Percentiles rank a stretch among this genome's conserved stretches.
phyloP scores from a whole-genome alignment of 2,797 vertebrate species.

The Dermochelys coriacea region DNA sequence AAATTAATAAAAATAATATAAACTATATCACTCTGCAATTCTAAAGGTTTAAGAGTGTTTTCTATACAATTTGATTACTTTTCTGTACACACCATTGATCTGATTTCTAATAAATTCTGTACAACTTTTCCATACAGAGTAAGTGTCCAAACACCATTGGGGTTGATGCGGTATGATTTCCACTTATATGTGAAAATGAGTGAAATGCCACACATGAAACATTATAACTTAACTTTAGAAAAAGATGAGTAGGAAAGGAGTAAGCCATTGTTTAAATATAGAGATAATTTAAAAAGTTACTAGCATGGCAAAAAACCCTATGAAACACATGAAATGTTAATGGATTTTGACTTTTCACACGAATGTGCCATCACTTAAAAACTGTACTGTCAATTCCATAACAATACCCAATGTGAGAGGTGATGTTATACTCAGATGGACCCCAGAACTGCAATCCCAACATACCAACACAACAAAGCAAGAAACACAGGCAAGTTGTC shows the following conservation, averaged over 20 bases:
- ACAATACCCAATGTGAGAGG: not conserved
- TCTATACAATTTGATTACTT: not conserved
- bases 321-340: not conserved
- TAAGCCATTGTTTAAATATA: not conserved
- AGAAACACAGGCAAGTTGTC: not conserved
- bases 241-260: rapidly evolving
- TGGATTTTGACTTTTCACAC: not conserved
- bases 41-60: not conserved
- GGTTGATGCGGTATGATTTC: not conserved
- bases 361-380: not conserved
- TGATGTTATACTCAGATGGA: not conserved
- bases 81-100: not conserved
- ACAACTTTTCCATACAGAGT: rapidly evolving
- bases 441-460: not conserved
- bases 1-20: not conserved
- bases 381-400: not conserved
- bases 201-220: not conserved
- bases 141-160: rapidly evolving
- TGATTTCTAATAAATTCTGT: not conserved
- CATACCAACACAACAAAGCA: not conserved
- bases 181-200: not conserved
- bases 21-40: not conserved
- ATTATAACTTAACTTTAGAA: not conserved
- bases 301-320: not conserved
- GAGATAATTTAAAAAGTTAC: not conserved